Evolutionary conservation across 2,888 invertebrate species (phyloP).

Genomic region (Argyresthia albistria): DNA sequence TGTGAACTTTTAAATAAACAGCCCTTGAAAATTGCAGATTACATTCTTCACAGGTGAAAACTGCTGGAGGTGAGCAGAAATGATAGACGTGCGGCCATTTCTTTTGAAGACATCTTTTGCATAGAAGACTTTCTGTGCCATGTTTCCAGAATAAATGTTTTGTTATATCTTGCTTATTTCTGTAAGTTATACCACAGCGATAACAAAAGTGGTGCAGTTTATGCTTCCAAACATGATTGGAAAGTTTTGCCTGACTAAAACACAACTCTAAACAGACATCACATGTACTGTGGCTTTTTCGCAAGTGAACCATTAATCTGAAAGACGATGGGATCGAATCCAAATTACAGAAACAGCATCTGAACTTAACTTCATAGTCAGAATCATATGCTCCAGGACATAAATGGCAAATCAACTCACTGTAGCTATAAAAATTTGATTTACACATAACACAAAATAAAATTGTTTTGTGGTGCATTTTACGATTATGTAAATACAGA

Average conservation of each 20-base stretch:
- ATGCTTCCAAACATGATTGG: constrained; percentile 93
- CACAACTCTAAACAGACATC: constrained; percentile 90
- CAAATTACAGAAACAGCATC: constrained; percentile 86
- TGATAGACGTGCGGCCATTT: constrained; percentile 95
- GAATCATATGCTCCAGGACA: constrained; percentile 84
- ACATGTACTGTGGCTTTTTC: constrained; percentile 88
- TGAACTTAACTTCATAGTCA: constrained; percentile 78
- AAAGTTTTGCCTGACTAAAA: constrained; percentile 83
- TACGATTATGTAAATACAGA: constrained; percentile 87
- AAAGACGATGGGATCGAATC: constrained; percentile 88
- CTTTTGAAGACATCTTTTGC: constrained; percentile 89
- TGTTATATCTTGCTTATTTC: constrained; percentile 90
- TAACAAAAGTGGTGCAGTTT: constrained; percentile 90
- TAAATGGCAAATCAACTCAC: constrained; percentile 88
- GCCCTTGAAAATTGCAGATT: constrained; percentile 81
- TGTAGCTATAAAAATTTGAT: constrained; percentile 88
- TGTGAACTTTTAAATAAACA: constrained; percentile 87
- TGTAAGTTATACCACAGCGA: constrained; percentile 89
- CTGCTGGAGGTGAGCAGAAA: constrained; percentile 86
- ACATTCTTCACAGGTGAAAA: constrained; percentile 88
- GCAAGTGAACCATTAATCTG: constrained; percentile 88
- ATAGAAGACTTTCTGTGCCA: constrained; percentile 88
- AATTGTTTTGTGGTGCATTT: constrained; percentile 88
- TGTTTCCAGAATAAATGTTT: constrained; percentile 95
- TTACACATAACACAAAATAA: constrained; percentile 91